phyloP scores from a whole-genome alignment of 2,797 vertebrate species.

The Lycodopsis pacificus region DNA sequence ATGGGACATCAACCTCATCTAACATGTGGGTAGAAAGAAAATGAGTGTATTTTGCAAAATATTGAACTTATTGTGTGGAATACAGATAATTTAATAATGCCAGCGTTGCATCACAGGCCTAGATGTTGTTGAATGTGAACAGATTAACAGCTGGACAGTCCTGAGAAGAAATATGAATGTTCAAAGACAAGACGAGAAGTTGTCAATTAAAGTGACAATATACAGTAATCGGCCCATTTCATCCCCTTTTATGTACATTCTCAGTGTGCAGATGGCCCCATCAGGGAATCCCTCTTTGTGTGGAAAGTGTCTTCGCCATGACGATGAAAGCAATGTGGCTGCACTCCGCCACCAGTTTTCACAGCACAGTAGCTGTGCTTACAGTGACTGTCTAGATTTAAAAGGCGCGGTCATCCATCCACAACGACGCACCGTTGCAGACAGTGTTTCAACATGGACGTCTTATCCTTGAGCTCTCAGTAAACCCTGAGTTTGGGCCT shows the following conservation, averaged over 20 bases:
- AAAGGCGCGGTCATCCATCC: conserved; percentile 16
- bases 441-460: conserved; percentile 14
- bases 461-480: conserved; percentile 6
- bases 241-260: not conserved
- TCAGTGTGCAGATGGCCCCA: not conserved
- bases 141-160: not conserved
- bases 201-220: not conserved
- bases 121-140: too few relatives aligned
- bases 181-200: not conserved
- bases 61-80: too few relatives aligned
- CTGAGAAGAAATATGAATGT: not conserved
- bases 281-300: conserved; percentile 13
- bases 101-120: not conserved
- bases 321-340: conserved; percentile 27
- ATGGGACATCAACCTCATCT: not conserved
- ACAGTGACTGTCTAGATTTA: conserved; percentile 22
- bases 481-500: conserved; percentile 23
- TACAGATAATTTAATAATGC: too few relatives aligned
- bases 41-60: too few relatives aligned
- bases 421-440: conserved; percentile 15
- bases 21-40: not conserved
- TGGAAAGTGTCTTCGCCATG: conserved; percentile 10
- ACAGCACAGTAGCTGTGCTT: conserved; percentile 21
- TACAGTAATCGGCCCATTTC: not conserved
- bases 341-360: conserved; percentile 34